A percentile compares a stretch with the other conserved stretches of the same genome.
phyloP scores from a whole-genome alignment of 2,113 vertebrate genomes.

The Cheilinus undulatus region DNA sequence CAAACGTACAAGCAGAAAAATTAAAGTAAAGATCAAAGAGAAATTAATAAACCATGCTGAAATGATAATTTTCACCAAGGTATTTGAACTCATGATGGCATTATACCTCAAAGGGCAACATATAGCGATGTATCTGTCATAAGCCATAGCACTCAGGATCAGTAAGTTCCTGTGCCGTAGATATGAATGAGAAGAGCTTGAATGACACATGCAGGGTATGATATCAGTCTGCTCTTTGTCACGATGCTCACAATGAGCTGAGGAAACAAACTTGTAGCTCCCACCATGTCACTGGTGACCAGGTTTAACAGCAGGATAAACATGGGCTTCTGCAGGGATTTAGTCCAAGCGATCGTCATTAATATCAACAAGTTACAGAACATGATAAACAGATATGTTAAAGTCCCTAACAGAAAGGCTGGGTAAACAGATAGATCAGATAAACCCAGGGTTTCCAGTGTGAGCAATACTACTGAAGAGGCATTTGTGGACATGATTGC shows the following conservation, averaged over 20 bases:
- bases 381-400: conserved; percentile 61
- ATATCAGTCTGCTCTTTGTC: conserved; percentile 60
- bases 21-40: background rate
- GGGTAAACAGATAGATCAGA: conserved; percentile 50
- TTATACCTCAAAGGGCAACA: conserved; percentile 75
- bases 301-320: conserved; percentile 75
- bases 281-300: conserved; percentile 72
- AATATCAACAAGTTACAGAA: conserved; percentile 68
- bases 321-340: conserved; percentile 75
- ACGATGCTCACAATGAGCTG: conserved; percentile 61
- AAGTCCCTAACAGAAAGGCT: conserved; percentile 55
- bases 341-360: conserved; percentile 55
- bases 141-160: conserved; percentile 74
- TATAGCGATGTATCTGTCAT: conserved; percentile 78
- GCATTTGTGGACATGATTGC: conserved; percentile 27
- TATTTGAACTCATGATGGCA: conserved; percentile 56
- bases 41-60: conserved; percentile 57
- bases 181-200: conserved; percentile 72
- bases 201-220: conserved; percentile 60
- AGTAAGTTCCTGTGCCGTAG: conserved; percentile 63
- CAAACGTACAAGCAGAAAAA: conserved; percentile 29
- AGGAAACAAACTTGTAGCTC: conserved; percentile 73
- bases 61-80: conserved; percentile 53
- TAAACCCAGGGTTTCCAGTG: conserved; percentile 50
- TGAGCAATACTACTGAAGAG: conserved; percentile 30